Evolutionary conservation across 2,797 vertebrate species (phyloP), one percentile per base, ranked within the genome.

Genomic region (Danionella dracula): DNA sequence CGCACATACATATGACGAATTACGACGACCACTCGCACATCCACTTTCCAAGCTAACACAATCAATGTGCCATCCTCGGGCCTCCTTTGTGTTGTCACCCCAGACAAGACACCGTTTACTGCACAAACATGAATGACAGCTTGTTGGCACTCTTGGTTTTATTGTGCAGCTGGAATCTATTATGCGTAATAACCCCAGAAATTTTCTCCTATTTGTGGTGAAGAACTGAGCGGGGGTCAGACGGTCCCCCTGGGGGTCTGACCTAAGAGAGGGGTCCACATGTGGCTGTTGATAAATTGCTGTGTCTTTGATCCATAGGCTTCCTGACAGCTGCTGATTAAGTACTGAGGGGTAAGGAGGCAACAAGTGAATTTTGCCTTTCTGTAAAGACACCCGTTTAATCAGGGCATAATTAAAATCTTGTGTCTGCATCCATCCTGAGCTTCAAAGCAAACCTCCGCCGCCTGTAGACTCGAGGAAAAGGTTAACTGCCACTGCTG

Each of bases 321-420:
- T 49, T 19, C 5, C 34, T 73, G 68, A 76, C 76, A 81, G 64
- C 41, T 2, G 12, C 57, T 84, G 74, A 82, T 82, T 79, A 79
- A 72, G 68, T 76, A 70, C 75, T 31, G 15, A 8, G 5, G 1
- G 31, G 54, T 72, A 66, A 76, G 58, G 75, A 63, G 38, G 63
- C 63, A 70, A 71, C 50, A 34, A 66, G 70, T 51, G 72, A 76
- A 71, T 62, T 53, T 69, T 57, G 49, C 74, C 59, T 61, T 16
- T 58, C 50, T 44, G 34, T 60, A 62, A 74, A 9, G 31, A 19
- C 55, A 65, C 48, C 51, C 59, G 27, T 68, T 76, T 70, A 69
- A 73, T 66, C 32, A 62, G 42, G 17, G 51, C 74, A 70, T 75
- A 70, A 83, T 81, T 74, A 75, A 76, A 54, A 60, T 45, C 23